Evolutionary conservation across 2,113 vertebrate species (phyloP).

Genomic region (Spermophilus dauricus): DNA sequence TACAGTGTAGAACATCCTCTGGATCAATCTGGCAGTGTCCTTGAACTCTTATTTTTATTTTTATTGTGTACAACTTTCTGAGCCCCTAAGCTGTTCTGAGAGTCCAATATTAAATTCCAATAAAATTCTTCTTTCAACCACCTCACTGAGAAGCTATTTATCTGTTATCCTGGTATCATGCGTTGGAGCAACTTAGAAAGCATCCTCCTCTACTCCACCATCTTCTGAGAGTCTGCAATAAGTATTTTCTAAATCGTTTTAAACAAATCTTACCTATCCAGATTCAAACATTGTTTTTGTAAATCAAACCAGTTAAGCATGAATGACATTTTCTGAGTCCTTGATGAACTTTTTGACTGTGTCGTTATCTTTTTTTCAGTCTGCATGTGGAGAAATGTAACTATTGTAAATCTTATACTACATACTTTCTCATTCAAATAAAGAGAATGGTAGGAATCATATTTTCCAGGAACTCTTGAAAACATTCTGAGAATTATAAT

Average conservation of each 20-base stretch:
- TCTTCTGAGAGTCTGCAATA: no score
- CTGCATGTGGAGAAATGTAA: not conserved
- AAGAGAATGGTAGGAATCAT: not conserved
- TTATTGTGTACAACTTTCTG: no score
- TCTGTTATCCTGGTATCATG: no score
- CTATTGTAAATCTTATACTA: not conserved
- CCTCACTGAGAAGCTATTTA: no score
- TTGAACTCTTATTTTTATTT: no score
- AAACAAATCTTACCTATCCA: not conserved
- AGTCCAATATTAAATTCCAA: no score
- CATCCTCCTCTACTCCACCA: no score
- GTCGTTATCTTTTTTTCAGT: not conserved
- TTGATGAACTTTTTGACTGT: not conserved
- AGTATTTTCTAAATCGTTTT: not conserved
- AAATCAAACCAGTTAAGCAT: not conserved
- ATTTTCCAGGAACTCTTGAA: not conserved
- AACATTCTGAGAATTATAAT: not conserved
- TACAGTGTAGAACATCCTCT: no score
- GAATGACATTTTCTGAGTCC: not conserved
- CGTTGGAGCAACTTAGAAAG: no score
- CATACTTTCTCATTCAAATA: not conserved
- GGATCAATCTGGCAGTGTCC: no score
- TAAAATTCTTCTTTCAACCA: no score
- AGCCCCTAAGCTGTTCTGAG: no score
- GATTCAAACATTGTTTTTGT: constrained; percentile 3